Evolutionary conservation across 2,113 vertebrate genomes (phyloP), one percentile per base, ranked within the genome.

Genomic region (Pachycephala philippinensis): DNA sequence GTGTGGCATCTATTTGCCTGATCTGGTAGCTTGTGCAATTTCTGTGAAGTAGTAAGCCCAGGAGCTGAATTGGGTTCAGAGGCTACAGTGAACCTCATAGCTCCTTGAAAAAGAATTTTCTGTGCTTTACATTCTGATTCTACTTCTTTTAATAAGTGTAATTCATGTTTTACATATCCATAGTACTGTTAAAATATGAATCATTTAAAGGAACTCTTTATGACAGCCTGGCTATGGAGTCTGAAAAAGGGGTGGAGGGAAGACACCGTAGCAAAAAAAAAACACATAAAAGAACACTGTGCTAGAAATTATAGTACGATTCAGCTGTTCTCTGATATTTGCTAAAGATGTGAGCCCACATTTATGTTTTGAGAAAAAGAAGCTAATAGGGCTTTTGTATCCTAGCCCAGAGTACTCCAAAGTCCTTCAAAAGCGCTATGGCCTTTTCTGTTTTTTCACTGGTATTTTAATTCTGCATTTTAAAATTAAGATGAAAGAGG

Each of bases 101-200:
- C 35, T 81, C 5, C 20, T 75, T 47, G 37, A 81, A 66, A 80
- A 64, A 23, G 2, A 40, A n/a, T 56, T 87, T 84, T 65, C 27
- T 80, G 37, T 90, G 16, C 47, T 70, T 77, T 88, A 88, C 16
- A 70, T 83, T 91, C 35, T 82, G 28, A 69, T 87, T 84, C 17
- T 56, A 74, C 44, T 71, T 81, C 39, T 90, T 85, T 77, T 54
- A 68, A 5, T 86, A 60, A 47, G 26, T 81, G 28, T 86, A 86
- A 90, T 92, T 95, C 56, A 78, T 88, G 52, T 89, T 94, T 94
- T 95, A 77, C 35, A 22, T 93, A 93, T 40, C 82, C 35, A 27
- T 40, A 53, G 59, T 78, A 70, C 35, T 71, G 12, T 75, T 90
- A 63, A 81, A 86, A 71, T 39, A 4, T 84, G 90, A 96, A 68